phyloP scores from a whole-genome alignment of 2,113 vertebrate species.

The Microcebus lehilahytsara region DNA sequence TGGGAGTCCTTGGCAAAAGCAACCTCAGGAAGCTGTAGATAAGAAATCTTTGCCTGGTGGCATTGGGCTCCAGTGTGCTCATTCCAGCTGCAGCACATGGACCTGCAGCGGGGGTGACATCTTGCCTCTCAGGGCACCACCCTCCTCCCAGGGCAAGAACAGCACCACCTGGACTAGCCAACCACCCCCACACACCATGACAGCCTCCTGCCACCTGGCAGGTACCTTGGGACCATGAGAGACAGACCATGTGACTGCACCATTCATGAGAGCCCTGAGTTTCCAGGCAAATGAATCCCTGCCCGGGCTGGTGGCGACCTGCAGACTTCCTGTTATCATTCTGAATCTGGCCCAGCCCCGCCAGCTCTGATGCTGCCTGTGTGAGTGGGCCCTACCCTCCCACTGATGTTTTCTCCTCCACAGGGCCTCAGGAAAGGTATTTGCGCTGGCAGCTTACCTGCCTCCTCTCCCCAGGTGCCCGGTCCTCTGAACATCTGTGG shows the following conservation, averaged over 20 bases:
- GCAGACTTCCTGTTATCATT: neutral
- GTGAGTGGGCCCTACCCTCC: constrained; percentile 18
- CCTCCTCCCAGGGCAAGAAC: neutral
- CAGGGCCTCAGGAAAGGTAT: constrained; percentile 48
- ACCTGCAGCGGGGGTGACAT: neutral
- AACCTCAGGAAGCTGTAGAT: neutral
- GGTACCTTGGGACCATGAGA: neutral
- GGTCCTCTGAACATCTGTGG: constrained; percentile 35
- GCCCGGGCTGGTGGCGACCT: constrained; percentile 47
- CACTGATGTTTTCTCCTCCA: neutral
- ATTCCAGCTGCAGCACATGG: neutral
- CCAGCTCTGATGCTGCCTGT: neutral
- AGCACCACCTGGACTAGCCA: neutral
- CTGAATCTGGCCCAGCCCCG: neutral
- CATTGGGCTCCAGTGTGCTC: neutral
- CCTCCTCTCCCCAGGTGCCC: neutral
- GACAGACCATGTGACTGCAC: neutral
- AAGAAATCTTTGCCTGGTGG: neutral
- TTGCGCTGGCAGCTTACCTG: constrained; percentile 20
- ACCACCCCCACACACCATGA: neutral
- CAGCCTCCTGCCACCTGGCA: constrained; percentile 1
- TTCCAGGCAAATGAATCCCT: neutral
- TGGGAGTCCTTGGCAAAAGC: neutral
- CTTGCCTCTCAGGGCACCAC: neutral
- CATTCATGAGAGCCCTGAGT: neutral